Evolutionary conservation across 1,140 invertebrate species (phyloP), one percentile per base, ranked within the genome.

Genomic region (Solenopsis fugax): DNA sequence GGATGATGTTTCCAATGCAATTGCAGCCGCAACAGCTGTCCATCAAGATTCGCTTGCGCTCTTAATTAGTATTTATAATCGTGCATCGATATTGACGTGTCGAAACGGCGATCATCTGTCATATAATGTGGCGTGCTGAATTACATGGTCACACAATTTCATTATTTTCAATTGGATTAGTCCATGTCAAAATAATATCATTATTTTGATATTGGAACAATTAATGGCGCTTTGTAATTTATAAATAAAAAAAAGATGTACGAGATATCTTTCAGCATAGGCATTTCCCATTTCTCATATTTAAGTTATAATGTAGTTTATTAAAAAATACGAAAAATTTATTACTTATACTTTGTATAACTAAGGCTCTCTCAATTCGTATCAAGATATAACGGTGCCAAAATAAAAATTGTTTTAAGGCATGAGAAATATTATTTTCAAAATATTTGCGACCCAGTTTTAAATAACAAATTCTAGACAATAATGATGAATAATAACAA

Each of bases 31-130:
- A 50, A 56, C 71, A 29, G 54, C 64, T 77, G 86, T 85, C 78
- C 48, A 72, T 89, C 87, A 85, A 77, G 73, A 82, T 67, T 45
- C 50, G n/a, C 60, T 56, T 29, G 29, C 48, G 60, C 86, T 54
- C 69, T 87, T 88, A 89, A 89, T 89, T 87, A 87, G 75, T 87
- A 88, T 88, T 89, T 89, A 89, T 87, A 87, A 89, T 84, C 54
- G 37, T 13, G 41, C 60, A 58, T 69, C 77, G 41, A 78, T 81
- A 82, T 86, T 71, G 76, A 88, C 62, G 62, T 37, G 62, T 84
- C 65, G 56, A 84, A 82, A 82, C 80, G 80, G 18, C 80, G 67
- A 75, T 75, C 54, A 48, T 45, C 54, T 75, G 80, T 75, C 80
- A 73, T 41, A 73, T 54, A 45, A 12, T 75, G 69, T 21, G 58